Evolutionary conservation across 2,888 invertebrate genomes (phyloP), one percentile per base, ranked within the genome.

Genomic region (Cryptophagus acutangulus): DNA sequence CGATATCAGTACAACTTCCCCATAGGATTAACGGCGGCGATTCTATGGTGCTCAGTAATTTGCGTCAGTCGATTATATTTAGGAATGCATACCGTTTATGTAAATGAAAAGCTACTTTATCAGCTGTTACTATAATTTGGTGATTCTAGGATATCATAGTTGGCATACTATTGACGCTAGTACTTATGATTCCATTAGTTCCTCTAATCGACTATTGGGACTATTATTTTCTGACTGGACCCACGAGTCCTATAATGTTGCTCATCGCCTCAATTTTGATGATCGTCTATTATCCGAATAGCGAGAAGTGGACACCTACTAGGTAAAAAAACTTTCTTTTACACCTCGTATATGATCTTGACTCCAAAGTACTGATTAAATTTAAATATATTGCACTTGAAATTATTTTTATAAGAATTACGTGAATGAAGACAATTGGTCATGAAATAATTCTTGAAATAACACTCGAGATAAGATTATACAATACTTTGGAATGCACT

Each of bases 1-100:
- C 74, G 89, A 68, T 92, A 91, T 66, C 79, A 84, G 71, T 84
- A 84, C 65, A 77, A 81, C 13, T 62, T 75, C 30, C 66, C 72
- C 26, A 67, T 78, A 66, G 84, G 83, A 1, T 62, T 74, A 17
- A 49, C 71, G n/a, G 67, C 78, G 38, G 80, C 84, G 2, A 63
- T 78, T 17, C 52, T 76, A 2, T 84, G 83, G 84, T 89, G 90
- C 63, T 67, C 77, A 2, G 68, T 91, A 17, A 85, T 93, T 38
- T 90, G 89, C 62, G 71, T 83, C 36, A 93, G 92, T 70, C 74
- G 94, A 56, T 68, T 94, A 9, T 94, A 94, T 67, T 75, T 94
- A 35, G 94, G 94, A 53, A 94, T 94, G 93, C 93, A 94, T 63
- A 85, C 88, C 56, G 82, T 90, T 46, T 71, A 92, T 74, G 88